These are phyloP conservation scores for Pelochelys cantorii DNA, from an alignment of 2,797 vertebrate species.

Conservation along the genomic window DNA sequence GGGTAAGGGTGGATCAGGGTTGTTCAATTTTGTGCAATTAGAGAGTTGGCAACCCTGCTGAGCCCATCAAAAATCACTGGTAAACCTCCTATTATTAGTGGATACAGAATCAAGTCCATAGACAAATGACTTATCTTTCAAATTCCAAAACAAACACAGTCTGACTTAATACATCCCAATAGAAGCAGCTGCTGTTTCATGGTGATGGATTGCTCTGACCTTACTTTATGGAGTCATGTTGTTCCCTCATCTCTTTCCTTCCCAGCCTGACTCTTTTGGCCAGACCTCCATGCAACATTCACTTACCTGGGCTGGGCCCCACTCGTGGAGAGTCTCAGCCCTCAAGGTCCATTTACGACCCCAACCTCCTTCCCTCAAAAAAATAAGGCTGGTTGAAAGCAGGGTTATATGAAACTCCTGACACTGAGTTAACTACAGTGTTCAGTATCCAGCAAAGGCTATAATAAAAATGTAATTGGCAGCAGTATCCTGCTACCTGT, in stretches of 20 bases:
- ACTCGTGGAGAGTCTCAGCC: not conserved
- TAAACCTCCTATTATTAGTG: not conserved
- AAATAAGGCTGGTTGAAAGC: not conserved
- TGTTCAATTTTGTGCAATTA: too few species aligned
- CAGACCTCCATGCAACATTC: not conserved
- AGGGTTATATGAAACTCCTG: not conserved
- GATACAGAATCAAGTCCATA: rapidly evolving
- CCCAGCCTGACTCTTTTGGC: not conserved
- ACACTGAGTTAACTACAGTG: not conserved
- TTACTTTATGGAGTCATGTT: not conserved
- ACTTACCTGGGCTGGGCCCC: not conserved
- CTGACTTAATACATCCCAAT: not conserved
- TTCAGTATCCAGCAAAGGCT: slow-evolving; percentile 16
- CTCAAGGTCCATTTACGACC: not conserved
- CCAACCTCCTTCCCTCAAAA: not conserved
- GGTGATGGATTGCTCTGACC: not conserved
- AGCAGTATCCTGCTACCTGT: not conserved
- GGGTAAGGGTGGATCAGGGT: too few species aligned
- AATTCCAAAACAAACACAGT: not conserved
- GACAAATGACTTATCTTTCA: not conserved
- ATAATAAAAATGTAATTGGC: not conserved
- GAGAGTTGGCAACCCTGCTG: too few species aligned
- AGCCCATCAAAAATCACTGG: not conserved
- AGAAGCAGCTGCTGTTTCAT: not conserved
- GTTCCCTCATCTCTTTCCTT: not conserved